These are phyloP conservation scores for Halesus radiatus DNA, from an alignment of 1,140 invertebrate species.

Conservation along the genomic window DNA sequence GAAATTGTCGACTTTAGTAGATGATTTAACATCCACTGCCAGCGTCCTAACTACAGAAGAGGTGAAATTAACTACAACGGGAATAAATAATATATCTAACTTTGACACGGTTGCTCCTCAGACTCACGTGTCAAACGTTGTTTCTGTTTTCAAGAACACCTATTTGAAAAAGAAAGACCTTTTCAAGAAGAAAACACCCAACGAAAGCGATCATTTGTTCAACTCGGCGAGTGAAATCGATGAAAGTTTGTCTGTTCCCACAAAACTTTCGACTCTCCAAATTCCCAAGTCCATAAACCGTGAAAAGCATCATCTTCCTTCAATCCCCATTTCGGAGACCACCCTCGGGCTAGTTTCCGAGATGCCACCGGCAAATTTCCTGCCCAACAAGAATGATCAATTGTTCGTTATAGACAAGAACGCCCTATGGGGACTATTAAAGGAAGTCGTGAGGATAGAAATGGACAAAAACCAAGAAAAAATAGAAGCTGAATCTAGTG, in stretches of 20 bases:
- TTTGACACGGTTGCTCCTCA: slow-evolving; percentile 2
- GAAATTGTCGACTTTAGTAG: too few relatives aligned
- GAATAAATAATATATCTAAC: slow-evolving; percentile 16
- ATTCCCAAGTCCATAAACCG: slow-evolving; percentile 70
- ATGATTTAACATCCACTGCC: too few relatives aligned
- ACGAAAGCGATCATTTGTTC: background rate
- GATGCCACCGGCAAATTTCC: slow-evolving; percentile 61
- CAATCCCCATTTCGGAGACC: slow-evolving; percentile 67
- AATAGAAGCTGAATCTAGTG: slow-evolving; percentile 44
- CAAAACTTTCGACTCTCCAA: slow-evolving; percentile 58
- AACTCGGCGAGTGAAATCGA: background rate
- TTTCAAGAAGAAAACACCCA: background rate
- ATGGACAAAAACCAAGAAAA: slow-evolving; percentile 57
- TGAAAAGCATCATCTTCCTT: slow-evolving; percentile 69
- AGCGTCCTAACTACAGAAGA: background rate
- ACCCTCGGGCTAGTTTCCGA: slow-evolving; percentile 58
- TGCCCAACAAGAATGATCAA: slow-evolving; percentile 70
- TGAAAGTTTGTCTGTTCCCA: background rate
- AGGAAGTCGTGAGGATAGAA: slow-evolving; percentile 66
- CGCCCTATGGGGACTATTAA: slow-evolving; percentile 73
- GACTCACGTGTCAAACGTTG: background rate
- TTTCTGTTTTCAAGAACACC: background rate
- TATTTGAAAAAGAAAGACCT: slow-evolving; percentile 24
- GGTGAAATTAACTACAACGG: background rate
- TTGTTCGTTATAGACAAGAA: slow-evolving; percentile 73